These are phyloP conservation scores for Sycophila texana DNA, from an alignment of 2,888 invertebrate genomes.

Conservation along the genomic window DNA sequence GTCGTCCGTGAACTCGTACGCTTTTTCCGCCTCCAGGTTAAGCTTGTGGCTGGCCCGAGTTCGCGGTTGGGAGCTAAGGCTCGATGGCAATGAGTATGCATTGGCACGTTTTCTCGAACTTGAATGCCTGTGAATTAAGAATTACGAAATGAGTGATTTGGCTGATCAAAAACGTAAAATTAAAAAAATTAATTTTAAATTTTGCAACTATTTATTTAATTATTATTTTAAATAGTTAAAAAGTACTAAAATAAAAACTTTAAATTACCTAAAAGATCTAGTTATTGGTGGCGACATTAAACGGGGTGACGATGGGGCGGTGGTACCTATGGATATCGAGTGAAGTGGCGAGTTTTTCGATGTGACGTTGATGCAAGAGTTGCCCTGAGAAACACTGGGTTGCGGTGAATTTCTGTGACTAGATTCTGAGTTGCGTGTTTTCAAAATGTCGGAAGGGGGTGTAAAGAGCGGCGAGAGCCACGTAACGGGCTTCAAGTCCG, in stretches of 20 bases:
- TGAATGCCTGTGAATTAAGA: constrained; percentile 60
- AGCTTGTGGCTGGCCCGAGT: constrained; percentile 71
- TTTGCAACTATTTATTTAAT: too few relatives aligned
- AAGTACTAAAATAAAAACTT: neutral
- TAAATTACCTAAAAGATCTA: constrained; percentile 59
- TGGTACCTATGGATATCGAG: constrained; percentile 70
- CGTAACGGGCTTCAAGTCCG: constrained; percentile 66
- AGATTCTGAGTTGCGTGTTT: constrained; percentile 73
- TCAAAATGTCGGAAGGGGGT: constrained; percentile 72
- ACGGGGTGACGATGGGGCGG: constrained; percentile 70
- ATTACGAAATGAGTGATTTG: too few relatives aligned
- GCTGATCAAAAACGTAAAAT: too few relatives aligned
- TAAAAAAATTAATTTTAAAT: neutral
- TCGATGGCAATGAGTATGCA: constrained; percentile 69
- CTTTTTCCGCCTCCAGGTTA: constrained; percentile 80
- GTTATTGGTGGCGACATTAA: constrained; percentile 72
- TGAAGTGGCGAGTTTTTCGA: constrained; percentile 70
- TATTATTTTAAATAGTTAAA: too few relatives aligned
- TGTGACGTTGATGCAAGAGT: constrained; percentile 62
- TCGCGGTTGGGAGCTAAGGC: constrained; percentile 64
- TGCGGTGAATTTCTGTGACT: constrained; percentile 72
- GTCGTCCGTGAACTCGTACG: constrained; percentile 91
- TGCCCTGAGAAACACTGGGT: constrained; percentile 69
- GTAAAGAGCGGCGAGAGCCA: constrained; percentile 69
- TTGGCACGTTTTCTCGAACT: constrained; percentile 69